phyloP scores from a whole-genome alignment of 1,140 invertebrate species.

The Pseudomyrmex flavicornis region DNA sequence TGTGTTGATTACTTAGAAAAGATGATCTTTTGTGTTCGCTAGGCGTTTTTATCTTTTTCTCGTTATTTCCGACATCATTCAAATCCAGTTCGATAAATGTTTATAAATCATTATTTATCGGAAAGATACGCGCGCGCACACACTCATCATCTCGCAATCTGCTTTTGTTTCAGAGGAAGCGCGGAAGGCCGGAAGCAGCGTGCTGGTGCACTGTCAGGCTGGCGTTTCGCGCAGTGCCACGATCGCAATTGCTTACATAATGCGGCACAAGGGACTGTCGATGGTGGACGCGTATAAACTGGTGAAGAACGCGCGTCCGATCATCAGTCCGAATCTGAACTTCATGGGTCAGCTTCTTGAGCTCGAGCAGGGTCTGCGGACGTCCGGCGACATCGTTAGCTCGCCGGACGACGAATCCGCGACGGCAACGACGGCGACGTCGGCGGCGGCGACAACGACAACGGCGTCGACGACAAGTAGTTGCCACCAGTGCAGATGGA shows the following conservation, averaged over 20 bases:
- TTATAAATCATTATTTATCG: too few relatives aligned
- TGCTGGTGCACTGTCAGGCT: constrained; percentile 97
- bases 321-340: constrained; percentile 98
- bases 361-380: constrained; percentile 90
- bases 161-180: constrained; percentile 92
- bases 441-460: constrained; percentile 22
- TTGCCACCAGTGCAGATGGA: constrained; percentile 86
- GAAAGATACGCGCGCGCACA: neutral
- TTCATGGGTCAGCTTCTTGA: constrained; percentile 98
- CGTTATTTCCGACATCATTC: too few relatives aligned
- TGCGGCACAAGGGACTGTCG: constrained; percentile 94
- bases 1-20: too few relatives aligned
- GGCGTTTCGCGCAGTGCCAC: constrained; percentile 97
- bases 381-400: constrained; percentile 80
- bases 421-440: constrained; percentile 20
- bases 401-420: constrained; percentile 76
- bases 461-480: constrained; percentile 60
- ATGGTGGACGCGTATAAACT: constrained; percentile 96
- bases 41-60: too few relatives aligned
- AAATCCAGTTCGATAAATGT: too few relatives aligned
- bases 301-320: constrained; percentile 94
- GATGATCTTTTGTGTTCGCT: too few relatives aligned
- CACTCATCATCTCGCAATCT: constrained; percentile 23
- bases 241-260: constrained; percentile 97
- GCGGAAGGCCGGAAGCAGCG: constrained; percentile 90